Evolutionary conservation across 2,888 invertebrate species (phyloP).

Genomic region (Limnephilus lunatus): DNA sequence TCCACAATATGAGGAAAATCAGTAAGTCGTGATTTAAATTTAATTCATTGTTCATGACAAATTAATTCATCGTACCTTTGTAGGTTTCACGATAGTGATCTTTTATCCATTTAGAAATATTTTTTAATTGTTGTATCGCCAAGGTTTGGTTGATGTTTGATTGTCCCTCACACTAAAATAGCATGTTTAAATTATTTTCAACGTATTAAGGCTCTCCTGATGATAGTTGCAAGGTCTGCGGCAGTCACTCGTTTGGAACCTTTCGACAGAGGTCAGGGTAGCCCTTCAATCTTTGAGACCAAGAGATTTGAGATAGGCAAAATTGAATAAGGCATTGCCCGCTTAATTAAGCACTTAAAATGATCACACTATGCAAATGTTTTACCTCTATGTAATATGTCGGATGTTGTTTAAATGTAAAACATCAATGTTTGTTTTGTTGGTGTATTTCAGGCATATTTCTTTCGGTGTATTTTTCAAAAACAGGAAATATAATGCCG

Average conservation of each 20-base stretch:
- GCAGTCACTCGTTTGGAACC: background rate
- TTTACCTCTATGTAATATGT: background rate
- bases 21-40: background rate
- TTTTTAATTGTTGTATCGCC: background rate
- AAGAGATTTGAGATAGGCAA: background rate
- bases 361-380: background rate
- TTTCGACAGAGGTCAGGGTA: background rate
- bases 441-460: too few relatives aligned
- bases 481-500: too few relatives aligned
- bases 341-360: background rate
- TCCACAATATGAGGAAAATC: background rate
- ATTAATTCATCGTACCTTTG: background rate
- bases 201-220: background rate
- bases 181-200: background rate
- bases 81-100: background rate
- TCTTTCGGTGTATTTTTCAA: too few relatives aligned
- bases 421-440: background rate
- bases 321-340: background rate
- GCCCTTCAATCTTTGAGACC: background rate
- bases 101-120: background rate
- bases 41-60: background rate
- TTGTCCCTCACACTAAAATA: background rate
- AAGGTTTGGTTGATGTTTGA: background rate
- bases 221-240: background rate
- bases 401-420: background rate